Percentiles rank a stretch among this genome's conserved stretches.
These are phyloP conservation scores for Archocentrus centrarchus DNA, from an alignment of 2,113 vertebrate species.

Conservation along the genomic window DNA sequence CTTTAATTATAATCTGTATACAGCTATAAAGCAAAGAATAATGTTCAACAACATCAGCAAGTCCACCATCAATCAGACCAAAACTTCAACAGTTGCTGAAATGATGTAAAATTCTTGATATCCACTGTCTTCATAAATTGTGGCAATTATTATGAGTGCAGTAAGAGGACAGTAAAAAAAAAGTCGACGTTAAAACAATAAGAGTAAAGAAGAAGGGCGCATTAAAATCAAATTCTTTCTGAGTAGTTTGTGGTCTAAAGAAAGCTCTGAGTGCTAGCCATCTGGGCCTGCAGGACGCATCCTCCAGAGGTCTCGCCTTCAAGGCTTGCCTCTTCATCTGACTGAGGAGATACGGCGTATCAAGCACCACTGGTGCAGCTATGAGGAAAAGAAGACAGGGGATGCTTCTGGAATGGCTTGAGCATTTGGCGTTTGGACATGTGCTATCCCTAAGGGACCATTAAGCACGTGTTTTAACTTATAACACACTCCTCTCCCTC, in stretches of 20 bases:
- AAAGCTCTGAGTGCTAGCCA: constrained; percentile 49
- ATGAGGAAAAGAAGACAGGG: constrained; percentile 49
- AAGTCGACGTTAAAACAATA: not conserved
- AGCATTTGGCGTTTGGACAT: constrained; percentile 72
- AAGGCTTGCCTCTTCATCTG: constrained; percentile 50
- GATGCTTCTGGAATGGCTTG: constrained; percentile 63
- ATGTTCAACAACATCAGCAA: constrained; percentile 32
- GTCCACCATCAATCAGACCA: constrained; percentile 20
- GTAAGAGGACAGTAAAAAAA: not conserved
- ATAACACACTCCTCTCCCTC: constrained; percentile 17
- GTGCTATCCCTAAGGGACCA: constrained; percentile 69
- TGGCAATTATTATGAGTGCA: not conserved
- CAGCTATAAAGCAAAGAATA: constrained; percentile 58
- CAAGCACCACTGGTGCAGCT: constrained; percentile 51
- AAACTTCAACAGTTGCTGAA: not conserved
- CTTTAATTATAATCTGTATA: constrained; percentile 54
- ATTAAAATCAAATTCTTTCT: constrained; percentile 35
- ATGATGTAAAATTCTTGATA: not conserved
- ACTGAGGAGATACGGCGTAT: constrained; percentile 69
- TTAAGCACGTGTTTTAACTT: constrained; percentile 67
- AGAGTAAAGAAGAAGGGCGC: constrained; percentile 8
- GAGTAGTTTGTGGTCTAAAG: constrained; percentile 36
- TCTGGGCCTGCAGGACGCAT: constrained; percentile 54
- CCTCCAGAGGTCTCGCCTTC: constrained; percentile 46
- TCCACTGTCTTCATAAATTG: not conserved